phyloP scores from a whole-genome alignment of 2,113 vertebrate genomes.

The Toxostoma redivivum region DNA sequence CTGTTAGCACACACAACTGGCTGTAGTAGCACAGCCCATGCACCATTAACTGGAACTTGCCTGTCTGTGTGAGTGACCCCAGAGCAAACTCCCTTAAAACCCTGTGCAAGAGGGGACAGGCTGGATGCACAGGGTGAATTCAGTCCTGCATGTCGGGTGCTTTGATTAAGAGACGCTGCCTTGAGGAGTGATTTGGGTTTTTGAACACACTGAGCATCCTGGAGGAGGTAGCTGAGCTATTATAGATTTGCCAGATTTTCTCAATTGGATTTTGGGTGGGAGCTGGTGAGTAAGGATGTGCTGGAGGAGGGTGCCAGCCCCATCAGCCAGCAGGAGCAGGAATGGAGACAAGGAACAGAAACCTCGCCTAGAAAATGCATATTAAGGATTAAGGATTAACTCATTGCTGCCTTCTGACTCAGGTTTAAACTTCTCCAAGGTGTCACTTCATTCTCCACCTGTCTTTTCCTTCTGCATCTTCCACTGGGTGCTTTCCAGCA shows the following conservation, averaged over 20 bases:
- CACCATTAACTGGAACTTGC: too few relatives aligned
- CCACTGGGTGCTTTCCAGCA: background rate
- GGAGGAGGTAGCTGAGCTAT: background rate
- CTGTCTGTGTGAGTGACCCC: background rate
- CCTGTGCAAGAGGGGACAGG: background rate
- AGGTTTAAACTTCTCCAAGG: background rate
- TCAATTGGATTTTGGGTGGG: background rate
- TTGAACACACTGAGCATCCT: background rate
- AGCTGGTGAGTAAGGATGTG: background rate
- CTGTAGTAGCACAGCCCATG: rapidly evolving
- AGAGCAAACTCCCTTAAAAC: background rate
- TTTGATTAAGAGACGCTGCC: background rate
- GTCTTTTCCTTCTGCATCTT: background rate
- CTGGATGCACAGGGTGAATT: background rate
- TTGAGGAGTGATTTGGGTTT: background rate
- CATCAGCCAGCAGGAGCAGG: background rate
- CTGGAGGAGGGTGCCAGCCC: conserved; percentile 4
- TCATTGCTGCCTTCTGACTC: background rate
- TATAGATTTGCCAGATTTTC: background rate
- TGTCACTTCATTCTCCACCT: background rate
- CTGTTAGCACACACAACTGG: rapidly evolving
- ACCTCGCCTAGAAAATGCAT: background rate
- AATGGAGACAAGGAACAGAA: background rate
- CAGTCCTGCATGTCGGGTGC: background rate
- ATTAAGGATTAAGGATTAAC: background rate